phyloP scores from a whole-genome alignment of 2,888 invertebrate genomes.

The Heterodera filipjevi region DNA sequence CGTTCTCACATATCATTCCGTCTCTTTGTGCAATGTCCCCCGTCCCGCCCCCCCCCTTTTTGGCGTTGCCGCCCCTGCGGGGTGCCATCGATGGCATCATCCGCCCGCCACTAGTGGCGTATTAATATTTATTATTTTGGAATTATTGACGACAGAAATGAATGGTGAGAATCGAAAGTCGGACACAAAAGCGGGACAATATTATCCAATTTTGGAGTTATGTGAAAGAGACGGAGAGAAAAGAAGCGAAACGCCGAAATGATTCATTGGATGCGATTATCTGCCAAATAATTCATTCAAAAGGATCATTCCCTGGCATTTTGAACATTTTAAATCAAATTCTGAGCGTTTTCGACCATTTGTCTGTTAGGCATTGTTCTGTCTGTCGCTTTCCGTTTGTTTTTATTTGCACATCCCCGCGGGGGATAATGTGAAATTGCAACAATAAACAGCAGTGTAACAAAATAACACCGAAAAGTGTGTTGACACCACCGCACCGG shows the following conservation, averaged over 20 bases:
- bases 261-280: too few species aligned
- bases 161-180: too few species aligned
- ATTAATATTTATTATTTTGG: background rate
- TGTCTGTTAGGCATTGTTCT: too few species aligned
- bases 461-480: background rate
- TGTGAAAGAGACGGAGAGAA: too few species aligned
- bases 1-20: background rate
- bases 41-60: background rate
- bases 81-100: background rate
- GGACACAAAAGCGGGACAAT: background rate
- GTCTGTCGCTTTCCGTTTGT: background rate
- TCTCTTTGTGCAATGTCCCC: background rate
- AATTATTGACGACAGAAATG: background rate
- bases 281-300: too few species aligned
- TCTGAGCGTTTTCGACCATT: too few species aligned
- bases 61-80: background rate
- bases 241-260: too few species aligned
- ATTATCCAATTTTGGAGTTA: too few species aligned
- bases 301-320: too few species aligned
- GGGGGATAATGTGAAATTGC: too few species aligned
- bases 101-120: too few species aligned
- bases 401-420: background rate
- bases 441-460: background rate
- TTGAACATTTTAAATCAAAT: too few species aligned
- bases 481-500: constrained; percentile 6